Conservation (phyloP, 2,888 invertebrate genomes). For the Hydroisotoma schaefferi region DNA sequence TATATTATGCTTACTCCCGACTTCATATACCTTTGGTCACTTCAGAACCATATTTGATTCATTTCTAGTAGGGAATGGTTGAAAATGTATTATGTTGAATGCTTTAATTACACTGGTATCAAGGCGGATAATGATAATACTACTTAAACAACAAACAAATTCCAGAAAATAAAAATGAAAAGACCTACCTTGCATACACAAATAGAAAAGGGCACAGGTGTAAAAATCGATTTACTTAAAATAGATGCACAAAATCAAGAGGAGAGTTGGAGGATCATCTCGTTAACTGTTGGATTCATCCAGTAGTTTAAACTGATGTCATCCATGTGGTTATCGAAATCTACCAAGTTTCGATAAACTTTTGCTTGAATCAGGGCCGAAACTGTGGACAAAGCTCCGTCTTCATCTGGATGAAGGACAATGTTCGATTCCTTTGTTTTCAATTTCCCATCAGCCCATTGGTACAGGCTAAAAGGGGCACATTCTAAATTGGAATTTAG, state of each 20-base stretch:
- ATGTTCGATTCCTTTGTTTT: slow-evolving; percentile 51
- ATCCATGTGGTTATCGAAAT: slow-evolving; percentile 97
- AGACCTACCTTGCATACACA: no score
- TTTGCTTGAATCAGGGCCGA: slow-evolving; percentile 69
- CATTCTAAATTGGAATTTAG: slow-evolving; percentile 65
- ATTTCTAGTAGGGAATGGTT: no score
- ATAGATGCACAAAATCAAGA: slow-evolving; percentile 23
- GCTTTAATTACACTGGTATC: no score
- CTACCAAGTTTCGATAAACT: slow-evolving; percentile 73
- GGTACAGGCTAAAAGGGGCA: slow-evolving; percentile 70
- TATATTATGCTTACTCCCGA: no score
- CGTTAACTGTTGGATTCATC: slow-evolving; percentile 71
- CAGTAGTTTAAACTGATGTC: slow-evolving; percentile 77
- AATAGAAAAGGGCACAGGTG: no score
- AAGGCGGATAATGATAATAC: no score
- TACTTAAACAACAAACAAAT: no score
- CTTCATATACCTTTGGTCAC: no score
- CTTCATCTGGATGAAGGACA: slow-evolving; percentile 31
- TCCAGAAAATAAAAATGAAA: no score
- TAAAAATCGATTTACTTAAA: not conserved
- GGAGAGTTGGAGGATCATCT: slow-evolving; percentile 56
- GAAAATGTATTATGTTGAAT: no score
- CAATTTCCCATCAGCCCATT: slow-evolving; percentile 72
- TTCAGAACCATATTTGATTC: no score
- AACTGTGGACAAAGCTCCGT: slow-evolving; percentile 56